Evolutionary conservation across 1,140 invertebrate genomes (phyloP), one percentile per base, ranked within the genome.

Genomic region (Portunus trituberculatus): DNA sequence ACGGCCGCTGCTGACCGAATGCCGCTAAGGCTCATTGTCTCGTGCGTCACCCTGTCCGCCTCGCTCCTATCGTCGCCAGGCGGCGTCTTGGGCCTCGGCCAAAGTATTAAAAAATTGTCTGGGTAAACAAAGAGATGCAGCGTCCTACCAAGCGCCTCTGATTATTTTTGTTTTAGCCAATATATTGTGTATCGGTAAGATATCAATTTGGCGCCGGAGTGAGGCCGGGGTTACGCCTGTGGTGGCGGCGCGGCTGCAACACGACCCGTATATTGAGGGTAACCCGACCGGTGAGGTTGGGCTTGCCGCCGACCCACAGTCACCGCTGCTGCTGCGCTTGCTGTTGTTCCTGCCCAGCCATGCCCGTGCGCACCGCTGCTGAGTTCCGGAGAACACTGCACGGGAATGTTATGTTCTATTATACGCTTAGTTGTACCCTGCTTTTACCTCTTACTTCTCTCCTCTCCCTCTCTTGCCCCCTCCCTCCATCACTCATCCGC

Each of bases 231-330:
- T 94, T 94, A 89, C 93, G 93, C 93, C 93, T 31, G 67, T 94
- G 87, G 46, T 83, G 93, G 12, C 25, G 59, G 39, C 93, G 45
- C n/a, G 84, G 67, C 52, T 82, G 93, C 87, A 94, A 91, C 90
- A 91, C 90, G 93, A 94, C 46, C 52, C 39, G 82, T 94, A 91
- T 94, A 94, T 94, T 94, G 93, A 94, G 88, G 93, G 93, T 94
- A 94, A 94, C 67, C 67, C 29, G 93, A 94, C 31, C 31, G 31
- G 31, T n/a, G 93, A 67, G 48, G 76, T 39, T 91, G 28, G 32
- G n/a, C 31, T 91, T 76, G 90, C 52, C 16, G 84, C 84, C 39
- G 84, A 39, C 39, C 39, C 84, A 16, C 31, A 39, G 84, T 39
- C 84, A 87, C 31, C 84, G 39, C 39, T 10, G 84, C 31, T 32